Percentiles rank a stretch among this genome's conserved stretches.
Conservation (phyloP, 2,797 vertebrate species). For the Silurus aristotelis region DNA sequence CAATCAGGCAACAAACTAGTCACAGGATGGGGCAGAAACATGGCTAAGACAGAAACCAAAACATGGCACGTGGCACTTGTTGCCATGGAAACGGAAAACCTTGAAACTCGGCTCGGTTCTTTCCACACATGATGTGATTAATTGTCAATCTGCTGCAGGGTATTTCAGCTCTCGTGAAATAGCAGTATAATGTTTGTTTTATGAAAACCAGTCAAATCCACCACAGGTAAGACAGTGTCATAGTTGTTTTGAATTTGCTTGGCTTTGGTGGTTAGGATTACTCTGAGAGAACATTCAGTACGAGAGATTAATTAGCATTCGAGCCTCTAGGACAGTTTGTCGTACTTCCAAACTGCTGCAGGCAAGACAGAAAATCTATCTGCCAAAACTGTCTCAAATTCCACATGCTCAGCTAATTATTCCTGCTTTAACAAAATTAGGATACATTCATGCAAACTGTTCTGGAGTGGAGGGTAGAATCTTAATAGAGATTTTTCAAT, state of each 20-base stretch:
- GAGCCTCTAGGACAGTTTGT: not conserved
- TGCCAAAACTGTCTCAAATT: not conserved
- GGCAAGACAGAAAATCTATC: slow-evolving; percentile 1
- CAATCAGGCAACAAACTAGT: not conserved
- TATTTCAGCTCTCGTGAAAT: not conserved
- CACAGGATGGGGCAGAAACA: not conserved
- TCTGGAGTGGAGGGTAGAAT: not conserved
- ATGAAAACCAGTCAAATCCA: slow-evolving; percentile 25
- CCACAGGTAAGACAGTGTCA: slow-evolving; percentile 4
- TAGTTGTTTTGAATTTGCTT: slow-evolving; percentile 10
- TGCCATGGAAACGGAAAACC: not conserved
- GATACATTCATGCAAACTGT: not conserved
- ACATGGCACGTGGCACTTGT: not conserved
- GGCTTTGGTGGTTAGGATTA: not conserved
- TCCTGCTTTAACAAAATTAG: slow-evolving; percentile 10
- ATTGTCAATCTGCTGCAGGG: not conserved
- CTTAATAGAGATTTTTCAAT: not conserved
- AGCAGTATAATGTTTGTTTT: slow-evolving; percentile 51
- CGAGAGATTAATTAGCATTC: slow-evolving; percentile 17
- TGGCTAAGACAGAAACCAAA: not conserved
- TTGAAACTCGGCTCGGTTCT: not conserved
- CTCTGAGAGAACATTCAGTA: not conserved
- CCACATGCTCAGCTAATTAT: not conserved
- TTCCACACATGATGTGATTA: not conserved
- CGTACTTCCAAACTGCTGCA: slow-evolving; percentile 11